A percentile compares a stretch with the other conserved stretches of the same genome.
phyloP scores from a whole-genome alignment of 2,113 vertebrate species.

The Rhegmatorhina hoffmannsi region DNA sequence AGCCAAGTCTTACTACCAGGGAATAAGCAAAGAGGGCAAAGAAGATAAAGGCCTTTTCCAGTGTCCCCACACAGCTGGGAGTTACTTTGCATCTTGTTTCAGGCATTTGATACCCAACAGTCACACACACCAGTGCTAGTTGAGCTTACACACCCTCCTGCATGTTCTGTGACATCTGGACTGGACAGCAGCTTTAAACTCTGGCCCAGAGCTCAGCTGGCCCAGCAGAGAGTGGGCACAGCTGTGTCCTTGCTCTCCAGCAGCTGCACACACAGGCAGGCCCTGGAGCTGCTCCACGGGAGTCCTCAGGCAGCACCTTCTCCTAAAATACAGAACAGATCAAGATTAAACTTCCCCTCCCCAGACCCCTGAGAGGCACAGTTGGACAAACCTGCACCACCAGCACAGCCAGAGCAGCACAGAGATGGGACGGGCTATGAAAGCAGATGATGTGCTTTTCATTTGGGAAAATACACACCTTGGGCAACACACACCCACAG shows the following conservation, averaged over 20 bases:
- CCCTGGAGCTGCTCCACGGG: not conserved
- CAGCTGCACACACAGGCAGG: not conserved
- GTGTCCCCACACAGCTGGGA: not conserved
- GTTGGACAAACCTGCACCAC: not conserved
- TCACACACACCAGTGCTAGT: not conserved
- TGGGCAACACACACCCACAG: not conserved
- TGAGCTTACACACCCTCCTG: not conserved
- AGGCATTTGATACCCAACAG: not conserved
- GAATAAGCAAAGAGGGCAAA: not conserved
- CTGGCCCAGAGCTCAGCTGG: not conserved
- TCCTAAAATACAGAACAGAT: not conserved
- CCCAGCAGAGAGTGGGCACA: not conserved
- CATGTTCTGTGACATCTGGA: not conserved
- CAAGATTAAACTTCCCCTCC: not conserved
- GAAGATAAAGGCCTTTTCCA: not conserved
- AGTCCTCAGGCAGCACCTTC: rapidly evolving
- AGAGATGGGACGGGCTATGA: not conserved
- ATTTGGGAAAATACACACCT: not conserved
- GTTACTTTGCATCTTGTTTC: not conserved
- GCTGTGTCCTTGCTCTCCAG: not conserved
- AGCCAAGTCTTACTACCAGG: not conserved
- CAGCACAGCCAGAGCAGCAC: not conserved
- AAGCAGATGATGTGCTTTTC: not conserved
- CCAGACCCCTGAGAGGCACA: not conserved
- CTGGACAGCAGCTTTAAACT: not conserved